Conservation (phyloP, 2,888 invertebrate genomes). For the Alloscopus bannaensis region DNA sequence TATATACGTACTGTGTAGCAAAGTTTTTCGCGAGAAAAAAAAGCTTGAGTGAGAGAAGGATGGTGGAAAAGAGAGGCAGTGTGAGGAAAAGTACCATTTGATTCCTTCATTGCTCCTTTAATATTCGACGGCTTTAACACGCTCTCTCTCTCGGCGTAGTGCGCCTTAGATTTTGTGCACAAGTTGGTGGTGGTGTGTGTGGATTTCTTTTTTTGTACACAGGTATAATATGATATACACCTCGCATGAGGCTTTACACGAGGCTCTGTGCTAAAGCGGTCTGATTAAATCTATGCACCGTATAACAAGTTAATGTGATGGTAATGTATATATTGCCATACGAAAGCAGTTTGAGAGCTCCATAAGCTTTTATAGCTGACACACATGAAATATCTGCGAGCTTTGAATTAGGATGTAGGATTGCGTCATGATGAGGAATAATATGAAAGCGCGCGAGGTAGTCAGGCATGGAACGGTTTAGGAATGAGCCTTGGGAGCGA, state of each 20-base stretch:
- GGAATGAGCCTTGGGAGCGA: not conserved
- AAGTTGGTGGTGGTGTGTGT: too few relatives aligned
- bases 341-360: too few relatives aligned
- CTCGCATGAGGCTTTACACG: too few relatives aligned
- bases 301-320: not conserved
- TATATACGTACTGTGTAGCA: too few relatives aligned
- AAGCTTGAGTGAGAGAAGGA: not conserved
- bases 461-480: conserved; percentile 6
- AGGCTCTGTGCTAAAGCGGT: not conserved
- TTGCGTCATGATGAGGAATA: conserved; percentile 9
- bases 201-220: not conserved
- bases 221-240: too few relatives aligned
- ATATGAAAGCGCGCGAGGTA: too few relatives aligned
- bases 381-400: not conserved
- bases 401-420: too few relatives aligned
- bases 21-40: too few relatives aligned
- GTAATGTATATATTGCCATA: not conserved
- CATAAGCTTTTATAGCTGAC: not conserved
- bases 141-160: too few relatives aligned
- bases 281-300: not conserved
- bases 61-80: not conserved
- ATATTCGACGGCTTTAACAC: too few relatives aligned
- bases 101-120: not conserved
- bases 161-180: too few relatives aligned
- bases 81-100: not conserved